Percentiles rank a stretch among this genome's conserved stretches.
These are phyloP conservation scores for Gallinago nigripennis DNA, from an alignment of 2,797 vertebrate genomes.

Conservation along the genomic window DNA sequence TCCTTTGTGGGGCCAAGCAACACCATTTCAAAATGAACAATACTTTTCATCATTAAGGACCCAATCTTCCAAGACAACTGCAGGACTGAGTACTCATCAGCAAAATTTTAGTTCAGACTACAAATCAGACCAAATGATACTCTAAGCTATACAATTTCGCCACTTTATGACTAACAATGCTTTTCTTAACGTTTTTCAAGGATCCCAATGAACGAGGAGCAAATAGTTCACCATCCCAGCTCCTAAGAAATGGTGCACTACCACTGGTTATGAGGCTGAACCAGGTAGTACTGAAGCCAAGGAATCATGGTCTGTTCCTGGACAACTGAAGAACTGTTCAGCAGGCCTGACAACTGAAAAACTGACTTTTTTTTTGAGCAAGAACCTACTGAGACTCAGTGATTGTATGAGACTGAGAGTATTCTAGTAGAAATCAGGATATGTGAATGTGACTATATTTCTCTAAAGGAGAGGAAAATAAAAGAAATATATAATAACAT, in stretches of 20 bases:
- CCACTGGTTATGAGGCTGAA: background rate
- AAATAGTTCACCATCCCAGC: background rate
- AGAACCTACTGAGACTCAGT: background rate
- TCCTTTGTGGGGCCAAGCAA: background rate
- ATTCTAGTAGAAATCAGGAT: background rate
- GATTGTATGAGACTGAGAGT: fast-evolving
- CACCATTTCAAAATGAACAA: background rate
- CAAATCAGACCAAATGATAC: background rate
- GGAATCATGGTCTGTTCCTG: background rate
- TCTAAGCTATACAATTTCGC: background rate
- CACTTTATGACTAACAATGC: background rate
- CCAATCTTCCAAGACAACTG: background rate
- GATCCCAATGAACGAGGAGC: background rate
- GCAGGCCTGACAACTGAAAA: background rate
- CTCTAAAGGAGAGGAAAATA: background rate
- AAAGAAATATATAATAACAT: background rate
- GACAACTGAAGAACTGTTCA: background rate
- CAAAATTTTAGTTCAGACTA: background rate
- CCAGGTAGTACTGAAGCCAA: background rate
- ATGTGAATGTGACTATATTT: background rate
- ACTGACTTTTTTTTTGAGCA: background rate
- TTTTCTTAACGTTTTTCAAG: background rate
- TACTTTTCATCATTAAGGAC: background rate
- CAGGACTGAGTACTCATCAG: background rate
- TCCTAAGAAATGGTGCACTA: background rate